These are phyloP conservation scores for Falco concolor DNA, from an alignment of 2,797 vertebrate species.

Conservation along the genomic window DNA sequence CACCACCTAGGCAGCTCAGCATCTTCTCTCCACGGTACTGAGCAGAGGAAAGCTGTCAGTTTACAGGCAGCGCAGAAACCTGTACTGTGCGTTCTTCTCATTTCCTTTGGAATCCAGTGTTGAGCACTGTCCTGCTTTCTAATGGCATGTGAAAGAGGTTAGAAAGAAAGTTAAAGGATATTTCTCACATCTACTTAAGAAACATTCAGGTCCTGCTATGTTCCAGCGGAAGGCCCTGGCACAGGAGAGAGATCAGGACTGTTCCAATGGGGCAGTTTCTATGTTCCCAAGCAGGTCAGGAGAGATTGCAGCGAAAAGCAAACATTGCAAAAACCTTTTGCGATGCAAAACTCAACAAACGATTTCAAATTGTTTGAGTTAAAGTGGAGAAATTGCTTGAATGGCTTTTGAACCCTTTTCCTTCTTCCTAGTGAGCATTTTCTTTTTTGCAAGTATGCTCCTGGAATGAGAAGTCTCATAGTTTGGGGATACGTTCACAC, in stretches of 20 bases:
- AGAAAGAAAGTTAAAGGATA: background rate
- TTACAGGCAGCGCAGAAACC: background rate
- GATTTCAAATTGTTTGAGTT: background rate
- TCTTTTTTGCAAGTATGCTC: background rate
- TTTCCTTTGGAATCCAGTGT: background rate
- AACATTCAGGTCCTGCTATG: background rate
- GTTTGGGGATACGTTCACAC: constrained; percentile 35
- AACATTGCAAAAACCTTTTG: constrained; percentile 42
- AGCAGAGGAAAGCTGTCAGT: background rate
- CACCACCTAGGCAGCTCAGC: background rate
- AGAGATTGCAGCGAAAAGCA: constrained; percentile 23
- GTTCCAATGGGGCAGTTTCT: background rate
- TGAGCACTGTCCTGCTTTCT: background rate
- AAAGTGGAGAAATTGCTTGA: constrained; percentile 3
- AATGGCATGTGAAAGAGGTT: background rate
- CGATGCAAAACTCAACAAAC: constrained; percentile 5
- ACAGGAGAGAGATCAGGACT: background rate
- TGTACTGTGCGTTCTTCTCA: background rate
- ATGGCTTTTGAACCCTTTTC: background rate
- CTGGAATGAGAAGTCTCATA: constrained; percentile 46
- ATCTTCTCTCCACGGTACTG: background rate
- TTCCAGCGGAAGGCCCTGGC: background rate
- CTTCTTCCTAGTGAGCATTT: background rate
- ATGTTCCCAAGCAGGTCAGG: background rate
- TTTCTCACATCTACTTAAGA: background rate